Evolutionary conservation across 2,113 vertebrate species (phyloP).

Genomic region (Rhizomys pruinosus): DNA sequence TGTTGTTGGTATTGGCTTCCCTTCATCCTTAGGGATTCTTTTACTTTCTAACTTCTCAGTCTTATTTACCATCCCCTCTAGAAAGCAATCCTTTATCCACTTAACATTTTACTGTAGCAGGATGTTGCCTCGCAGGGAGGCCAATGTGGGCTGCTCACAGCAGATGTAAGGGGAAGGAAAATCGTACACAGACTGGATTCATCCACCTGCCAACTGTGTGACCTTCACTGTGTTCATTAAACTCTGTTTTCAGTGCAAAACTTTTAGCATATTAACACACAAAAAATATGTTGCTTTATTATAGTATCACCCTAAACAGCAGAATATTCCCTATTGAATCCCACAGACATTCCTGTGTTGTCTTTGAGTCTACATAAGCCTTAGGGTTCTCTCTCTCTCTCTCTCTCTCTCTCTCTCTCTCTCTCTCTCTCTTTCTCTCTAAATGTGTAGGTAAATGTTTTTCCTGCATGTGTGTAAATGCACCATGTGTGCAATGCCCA

Average conservation of each 20-base stretch:
- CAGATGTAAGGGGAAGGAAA: not conserved
- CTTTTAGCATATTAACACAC: not conserved
- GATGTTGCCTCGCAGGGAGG: not conserved
- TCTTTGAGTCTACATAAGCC: not conserved
- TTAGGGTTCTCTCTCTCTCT: too few species aligned
- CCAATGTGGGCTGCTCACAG: not conserved
- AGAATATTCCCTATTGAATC: not conserved
- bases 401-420: too few species aligned
- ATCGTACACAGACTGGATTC: not conserved
- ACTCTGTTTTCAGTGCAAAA: not conserved
- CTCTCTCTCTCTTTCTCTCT: too few species aligned
- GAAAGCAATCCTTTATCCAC: not conserved
- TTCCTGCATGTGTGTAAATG: too few species aligned
- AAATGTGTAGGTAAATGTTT: too few species aligned
- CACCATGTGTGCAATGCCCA: too few species aligned
- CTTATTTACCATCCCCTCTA: not conserved
- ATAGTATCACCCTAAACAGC: not conserved
- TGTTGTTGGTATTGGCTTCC: not conserved
- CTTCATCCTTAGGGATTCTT: not conserved
- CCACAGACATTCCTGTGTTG: not conserved
- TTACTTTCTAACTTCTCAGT: not conserved
- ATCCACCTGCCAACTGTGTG: not conserved
- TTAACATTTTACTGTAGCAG: not conserved
- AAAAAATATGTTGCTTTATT: not conserved
- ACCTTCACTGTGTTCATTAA: not conserved